Percentiles rank a stretch among this genome's conserved stretches.
Conservation (phyloP, 2,113 vertebrate genomes). For the Uria aalge region DNA sequence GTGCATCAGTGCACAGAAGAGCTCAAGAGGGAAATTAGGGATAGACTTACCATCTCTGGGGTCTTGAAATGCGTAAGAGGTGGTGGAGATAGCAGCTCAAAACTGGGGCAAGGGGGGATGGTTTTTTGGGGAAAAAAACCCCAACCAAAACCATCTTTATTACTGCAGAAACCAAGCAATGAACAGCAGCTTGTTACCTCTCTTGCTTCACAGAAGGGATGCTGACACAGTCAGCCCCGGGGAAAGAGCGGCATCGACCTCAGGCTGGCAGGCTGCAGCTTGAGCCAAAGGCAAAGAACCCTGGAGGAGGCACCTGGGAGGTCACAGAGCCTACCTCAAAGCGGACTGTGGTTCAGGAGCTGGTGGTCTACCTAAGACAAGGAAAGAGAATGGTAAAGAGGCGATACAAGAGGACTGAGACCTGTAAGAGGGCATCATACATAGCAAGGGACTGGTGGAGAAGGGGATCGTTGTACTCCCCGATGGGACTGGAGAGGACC, state of each 20-base stretch:
- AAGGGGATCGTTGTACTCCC: not conserved
- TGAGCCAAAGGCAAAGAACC: not conserved
- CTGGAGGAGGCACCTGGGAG: not conserved
- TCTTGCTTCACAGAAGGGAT: not conserved
- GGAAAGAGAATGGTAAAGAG: not conserved
- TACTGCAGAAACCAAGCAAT: not conserved
- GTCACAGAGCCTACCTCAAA: not conserved
- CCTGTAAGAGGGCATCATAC: not conserved
- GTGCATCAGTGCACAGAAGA: not conserved
- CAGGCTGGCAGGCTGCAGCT: not conserved
- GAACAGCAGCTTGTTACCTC: not conserved
- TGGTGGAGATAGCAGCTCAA: not conserved
- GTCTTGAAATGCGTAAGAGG: not conserved
- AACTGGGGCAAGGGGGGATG: not conserved
- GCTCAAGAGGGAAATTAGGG: not conserved
- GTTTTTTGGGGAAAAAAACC: not conserved
- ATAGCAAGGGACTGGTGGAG: not conserved
- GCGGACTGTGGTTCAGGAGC: not conserved
- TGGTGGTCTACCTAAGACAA: not conserved
- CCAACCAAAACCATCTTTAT: not conserved
- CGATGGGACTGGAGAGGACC: not conserved
- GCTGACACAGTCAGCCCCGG: not conserved
- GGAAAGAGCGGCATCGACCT: not conserved
- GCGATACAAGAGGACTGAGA: not conserved
- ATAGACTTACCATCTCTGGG: not conserved